Evolutionary conservation across 2,797 vertebrate species (phyloP).

Genomic region (Cuculus canorus): DNA sequence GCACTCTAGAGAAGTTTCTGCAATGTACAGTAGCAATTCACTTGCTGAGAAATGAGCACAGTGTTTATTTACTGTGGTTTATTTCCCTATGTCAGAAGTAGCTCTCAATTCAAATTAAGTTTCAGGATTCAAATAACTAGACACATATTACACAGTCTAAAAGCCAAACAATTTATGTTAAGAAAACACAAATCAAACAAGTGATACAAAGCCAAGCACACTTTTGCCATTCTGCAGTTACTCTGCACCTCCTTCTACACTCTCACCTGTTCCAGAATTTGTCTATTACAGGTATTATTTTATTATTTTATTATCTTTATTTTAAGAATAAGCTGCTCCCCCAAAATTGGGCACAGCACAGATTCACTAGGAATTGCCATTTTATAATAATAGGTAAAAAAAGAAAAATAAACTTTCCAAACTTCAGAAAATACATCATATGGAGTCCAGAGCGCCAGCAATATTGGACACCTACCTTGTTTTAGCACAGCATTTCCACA

Average conservation of each 20-base stretch:
- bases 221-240: neutral
- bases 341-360: neutral
- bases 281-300: neutral
- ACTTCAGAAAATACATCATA: neutral
- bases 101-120: neutral
- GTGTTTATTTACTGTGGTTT: neutral
- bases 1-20: neutral
- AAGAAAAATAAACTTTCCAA: neutral
- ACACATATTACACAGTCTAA: neutral
- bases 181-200: neutral
- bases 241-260: neutral
- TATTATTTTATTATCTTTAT: neutral
- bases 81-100: neutral
- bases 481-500: slow-evolving; percentile 90
- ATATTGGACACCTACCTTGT: slow-evolving; percentile 83
- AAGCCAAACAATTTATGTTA: neutral
- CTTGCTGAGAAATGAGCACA: neutral
- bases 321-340: neutral
- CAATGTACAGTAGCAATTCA: neutral
- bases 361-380: neutral
- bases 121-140: neutral
- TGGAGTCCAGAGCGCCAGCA: neutral
- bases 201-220: neutral
- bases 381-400: neutral
- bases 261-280: neutral